Base-by-base conservation (phyloP, 2,888 invertebrate genomes). In the Pristionchus entomophagus region DNA sequence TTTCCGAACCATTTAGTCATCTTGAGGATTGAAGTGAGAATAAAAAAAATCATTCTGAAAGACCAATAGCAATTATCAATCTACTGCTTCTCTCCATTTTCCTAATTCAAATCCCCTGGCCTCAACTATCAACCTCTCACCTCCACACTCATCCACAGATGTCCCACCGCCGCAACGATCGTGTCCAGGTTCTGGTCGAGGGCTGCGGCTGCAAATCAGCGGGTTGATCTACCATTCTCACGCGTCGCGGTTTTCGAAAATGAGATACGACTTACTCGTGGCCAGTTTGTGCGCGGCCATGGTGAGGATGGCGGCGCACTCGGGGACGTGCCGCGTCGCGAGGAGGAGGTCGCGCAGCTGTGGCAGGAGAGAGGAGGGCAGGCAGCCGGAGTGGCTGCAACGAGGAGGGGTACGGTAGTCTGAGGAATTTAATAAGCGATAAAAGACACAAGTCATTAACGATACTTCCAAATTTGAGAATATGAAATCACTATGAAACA, bases 131-230 rank as follows among this genome's bases (percentile, higher is more conserved):
- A 14, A 59, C 2, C 29, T 59, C 65, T 10, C 45, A 77, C 77
- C 77, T 77, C 77, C 17, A 77, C 77, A 77, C 45, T 77, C 77
- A 78, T 78, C 78, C 78, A 78, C 49, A 78, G 78, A 29, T 78
- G 45, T 3, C 45, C 45, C 29, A 78, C 78, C 49, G 49, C 41
- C 26, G 78, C 78, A 45, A 78, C 78, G 78, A 78, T 78, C 78
- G 78, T 49, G 78, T 78, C 78, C 45, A 78, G 49, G 19, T 45
- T 78, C 78, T 26, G 17, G 49, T 78, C 78, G 22, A 78, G 78
- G 38, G 78, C 78, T 2, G 45, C 29, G 78, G 45, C 78, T 78
- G 73, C 73, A 73, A 73, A n/a, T n/a, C n/a, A n/a, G n/a, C n/a
- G n/a, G n/a, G n/a, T n/a, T n/a, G n/a, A n/a, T n/a, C n/a, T n/a